phyloP scores from a whole-genome alignment of 2,797 vertebrate species.

The Galago senegalensis region DNA sequence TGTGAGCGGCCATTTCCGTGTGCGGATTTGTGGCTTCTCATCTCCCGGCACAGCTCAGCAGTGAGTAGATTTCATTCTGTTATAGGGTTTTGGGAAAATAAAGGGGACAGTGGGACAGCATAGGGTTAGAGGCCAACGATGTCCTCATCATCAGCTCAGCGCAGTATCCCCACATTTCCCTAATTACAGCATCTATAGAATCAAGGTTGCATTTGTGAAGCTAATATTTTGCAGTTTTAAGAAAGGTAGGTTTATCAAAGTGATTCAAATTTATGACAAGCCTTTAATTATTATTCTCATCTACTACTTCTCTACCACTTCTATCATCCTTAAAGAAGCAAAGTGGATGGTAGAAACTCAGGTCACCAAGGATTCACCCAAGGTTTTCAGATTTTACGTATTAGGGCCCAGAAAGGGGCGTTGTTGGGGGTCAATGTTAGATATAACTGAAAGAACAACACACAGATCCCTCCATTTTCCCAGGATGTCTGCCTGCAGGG shows the following conservation, averaged over 20 bases:
- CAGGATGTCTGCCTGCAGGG: neutral
- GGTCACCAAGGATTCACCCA: rapidly evolving
- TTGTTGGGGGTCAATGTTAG: neutral
- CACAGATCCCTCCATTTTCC: neutral
- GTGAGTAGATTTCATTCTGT: too few species aligned
- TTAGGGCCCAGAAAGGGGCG: neutral
- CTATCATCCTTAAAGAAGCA: neutral
- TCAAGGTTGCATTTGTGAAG: neutral
- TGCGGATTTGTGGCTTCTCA: rapidly evolving
- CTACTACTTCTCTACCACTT: neutral
- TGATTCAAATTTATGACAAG: neutral
- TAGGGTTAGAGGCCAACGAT: neutral
- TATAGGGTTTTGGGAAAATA: neutral
- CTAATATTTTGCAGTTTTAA: neutral
- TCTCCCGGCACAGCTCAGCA: neutral
- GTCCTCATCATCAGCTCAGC: neutral
- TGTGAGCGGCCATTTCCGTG: neutral
- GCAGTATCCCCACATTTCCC: neutral
- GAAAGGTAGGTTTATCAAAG: neutral
- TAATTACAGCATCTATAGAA: neutral
- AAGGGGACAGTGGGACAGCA: neutral
- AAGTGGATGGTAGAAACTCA: neutral
- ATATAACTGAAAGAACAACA: neutral
- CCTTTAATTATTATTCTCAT: neutral
- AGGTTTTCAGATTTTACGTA: neutral